phyloP scores from a whole-genome alignment of 1,140 invertebrate genomes.

The Conus betulinus region DNA sequence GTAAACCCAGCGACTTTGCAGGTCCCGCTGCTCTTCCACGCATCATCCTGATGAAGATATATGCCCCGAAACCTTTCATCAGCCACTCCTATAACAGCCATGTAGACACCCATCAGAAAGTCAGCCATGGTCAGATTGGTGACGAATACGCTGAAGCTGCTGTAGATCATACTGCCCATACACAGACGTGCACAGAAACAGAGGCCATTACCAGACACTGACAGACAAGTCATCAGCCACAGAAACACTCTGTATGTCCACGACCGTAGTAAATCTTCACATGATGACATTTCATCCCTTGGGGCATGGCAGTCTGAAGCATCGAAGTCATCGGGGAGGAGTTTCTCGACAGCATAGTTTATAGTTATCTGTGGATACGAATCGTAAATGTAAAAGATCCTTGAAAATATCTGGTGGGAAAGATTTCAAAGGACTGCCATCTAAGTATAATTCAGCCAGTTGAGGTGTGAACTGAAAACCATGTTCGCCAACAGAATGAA shows the following conservation, averaged over 20 bases:
- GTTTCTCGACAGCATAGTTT: conserved; percentile 46
- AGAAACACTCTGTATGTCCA: conserved; percentile 41
- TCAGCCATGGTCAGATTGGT: conserved; percentile 66
- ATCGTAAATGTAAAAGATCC: conserved; percentile 1
- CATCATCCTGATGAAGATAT: conserved; percentile 57
- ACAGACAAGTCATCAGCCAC: conserved; percentile 47
- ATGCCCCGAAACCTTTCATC: conserved; percentile 44
- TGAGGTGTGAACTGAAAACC: not conserved
- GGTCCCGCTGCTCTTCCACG: conserved; percentile 53
- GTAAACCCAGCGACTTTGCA: conserved; percentile 55
- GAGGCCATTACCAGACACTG: conserved; percentile 51
- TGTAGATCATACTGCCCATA: conserved; percentile 19
- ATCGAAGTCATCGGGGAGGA: conserved; percentile 35
- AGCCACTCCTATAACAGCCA: conserved; percentile 35
- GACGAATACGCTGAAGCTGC: conserved; percentile 55
- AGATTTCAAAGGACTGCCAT: conserved; percentile 20
- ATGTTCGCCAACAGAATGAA: conserved; percentile 8
- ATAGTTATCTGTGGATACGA: conserved; percentile 40
- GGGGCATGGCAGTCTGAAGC: not conserved
- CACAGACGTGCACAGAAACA: conserved; percentile 49
- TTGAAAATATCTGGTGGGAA: conserved; percentile 38
- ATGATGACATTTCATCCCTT: conserved; percentile 51
- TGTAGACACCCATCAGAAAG: conserved; percentile 63
- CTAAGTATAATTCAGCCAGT: conserved; percentile 14
- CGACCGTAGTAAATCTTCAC: conserved; percentile 48